Evolutionary conservation across 2,113 vertebrate genomes (phyloP), one percentile per base, ranked within the genome.

Genomic region (Sylvilagus bachmani): DNA sequence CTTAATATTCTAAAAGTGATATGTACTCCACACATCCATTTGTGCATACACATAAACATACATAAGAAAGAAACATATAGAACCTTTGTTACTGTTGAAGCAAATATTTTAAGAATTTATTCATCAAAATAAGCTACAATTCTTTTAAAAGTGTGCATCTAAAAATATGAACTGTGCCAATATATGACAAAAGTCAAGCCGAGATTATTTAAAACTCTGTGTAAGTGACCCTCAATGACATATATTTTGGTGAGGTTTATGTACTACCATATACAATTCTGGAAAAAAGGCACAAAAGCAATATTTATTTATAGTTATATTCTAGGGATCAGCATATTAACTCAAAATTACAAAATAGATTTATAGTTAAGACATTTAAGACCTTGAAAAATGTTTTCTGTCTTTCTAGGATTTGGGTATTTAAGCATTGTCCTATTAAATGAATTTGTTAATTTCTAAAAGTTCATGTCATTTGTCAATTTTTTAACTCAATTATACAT

Each of bases 401-500:
- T 12, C 17, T 83, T 90, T 92, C 29, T 66, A 89, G 25, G 36
- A 89, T 73, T 74, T 73, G 9, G 44, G 2, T 74, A 33, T 87
- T 78, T 62, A 13, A 19, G 7, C 51, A n/a, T 81, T 62, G 27
- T 79, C 25, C 17, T 94, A n/a, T 69, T 33, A 31, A 14, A 24
- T 80, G 70, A 61, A 92, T 74, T 73, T 81, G 31, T 93, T 95
- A 96, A 86, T 97, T 96, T 87, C 67, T 97, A 71, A 94, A 97
- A 97, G 91, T 97, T 98, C 78, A 90, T 94, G 96, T 96, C 86
- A 94, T 83, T 94, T 96, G 38, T 64, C 92, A 82, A 2, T 93
- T 97, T 98, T 97, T 96, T 96, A 97, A 97, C 96, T 98, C 94
- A 96, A 25, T 98, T 97, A 86, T 89, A 79, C 85, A 82, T 94